Base-by-base conservation (phyloP, 1,140 invertebrate genomes). In the Pseudomyrmex cubaensis region DNA sequence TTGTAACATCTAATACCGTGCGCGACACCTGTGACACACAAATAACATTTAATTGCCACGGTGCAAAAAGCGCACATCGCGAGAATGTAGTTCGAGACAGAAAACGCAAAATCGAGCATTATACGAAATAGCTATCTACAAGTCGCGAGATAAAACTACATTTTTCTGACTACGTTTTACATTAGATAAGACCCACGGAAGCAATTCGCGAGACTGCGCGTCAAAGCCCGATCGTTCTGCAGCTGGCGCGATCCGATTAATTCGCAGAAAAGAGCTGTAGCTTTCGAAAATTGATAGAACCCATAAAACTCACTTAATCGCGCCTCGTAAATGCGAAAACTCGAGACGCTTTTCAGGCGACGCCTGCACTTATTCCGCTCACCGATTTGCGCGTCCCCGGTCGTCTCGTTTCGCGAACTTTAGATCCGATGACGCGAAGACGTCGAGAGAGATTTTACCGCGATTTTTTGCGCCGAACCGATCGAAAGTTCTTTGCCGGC, bases 1-100 rank as follows among this genome's bases (percentile, higher is more conserved):
- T 96, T 95, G 94, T 96, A 96, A 93, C 97, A 97, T 90, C 95
- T 96, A 86, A 97, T 94, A 84, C 95, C 94, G 88, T 94, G 91
- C 48, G 89, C 90, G 20, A 90, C 63, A 22, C 92, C 94, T 94
- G 90, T 86, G 93, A 82, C 59, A 89, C 44, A 72, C 2, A 61
- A 70, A 63, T 56, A 77, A 67, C 15, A 22, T 48, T 80, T 50
- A 70, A 72, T 80, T 12, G 22, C 48, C 76, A 64, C 2, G 15
- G 12, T 15, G 54, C 13, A 64, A 52, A 4, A 15, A 22, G 63
- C 5, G 35, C 35, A 17, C 20, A 35, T 48, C 10, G 59, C 46
- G 25, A 50, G 59, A 46, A 56, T 56, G 50, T 13, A 25, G 13
- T 48, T 0, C 9, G 35, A 35, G 46, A 13, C 17, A 25, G 12